Evolutionary conservation across 2,888 invertebrate species (phyloP), one percentile per base, ranked within the genome.

Genomic region (Cepaea hortensis): DNA sequence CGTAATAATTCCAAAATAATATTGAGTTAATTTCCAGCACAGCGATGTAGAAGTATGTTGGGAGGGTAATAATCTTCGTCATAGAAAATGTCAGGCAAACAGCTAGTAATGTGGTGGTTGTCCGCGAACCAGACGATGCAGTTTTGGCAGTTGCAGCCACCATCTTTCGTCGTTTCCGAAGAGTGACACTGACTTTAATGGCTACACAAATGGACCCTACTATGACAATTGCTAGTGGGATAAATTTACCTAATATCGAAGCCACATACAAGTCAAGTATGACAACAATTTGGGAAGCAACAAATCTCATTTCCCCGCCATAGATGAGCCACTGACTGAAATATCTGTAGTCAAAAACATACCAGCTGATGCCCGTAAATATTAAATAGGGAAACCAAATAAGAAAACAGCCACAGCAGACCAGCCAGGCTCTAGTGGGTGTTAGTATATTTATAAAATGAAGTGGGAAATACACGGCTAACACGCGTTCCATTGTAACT

Each of bases 391-490:
- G 72, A 11, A 82, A 18, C 82, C 82, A 82, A 5, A 82, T 9
- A 0, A 73, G 23, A 15, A 82, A 82, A 3, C 18, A 3, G 9
- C n/a, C n/a, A 23, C n/a, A 55, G 15, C 55, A 72, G 3, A 82
- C 55, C 5, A 82, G 35, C 82, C 82, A 82, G 1, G 82, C 82
- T 73, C 82, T 72, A 3, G 13, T 61, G 23, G 82, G 70, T 13
- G 82, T 82, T 1, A 82, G 23, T 35, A 82, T 72, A 23, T 23
- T 82, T 23, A 61, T 82, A 35, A 82, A 82, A 11, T 82, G 82
- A 23, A 82, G 61, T 9, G 82, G 82, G 3, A 73, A 50, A 82
- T 82, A 82, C 9, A 82, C 82, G 6, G 82, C 82, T 18, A 82
- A 23, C 13, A 82, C 9, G 15, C 82, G 82, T 55, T 82, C 82